Base-by-base conservation (phyloP, 2,113 vertebrate species). In the Atrichornis clamosus region DNA sequence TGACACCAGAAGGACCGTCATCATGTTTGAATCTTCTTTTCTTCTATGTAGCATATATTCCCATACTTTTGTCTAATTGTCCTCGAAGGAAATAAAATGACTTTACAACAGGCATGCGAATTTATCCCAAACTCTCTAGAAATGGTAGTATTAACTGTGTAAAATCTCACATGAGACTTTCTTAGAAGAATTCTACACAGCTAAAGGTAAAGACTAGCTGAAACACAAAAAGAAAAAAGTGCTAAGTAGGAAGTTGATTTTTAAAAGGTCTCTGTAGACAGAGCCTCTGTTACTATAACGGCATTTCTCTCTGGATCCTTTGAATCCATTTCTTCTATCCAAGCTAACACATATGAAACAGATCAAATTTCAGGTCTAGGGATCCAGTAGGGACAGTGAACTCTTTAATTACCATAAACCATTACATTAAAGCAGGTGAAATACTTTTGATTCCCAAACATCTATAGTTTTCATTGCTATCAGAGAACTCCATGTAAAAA, bases 21-120 rank as follows among this genome's bases (percentile, higher is more conserved):
- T 56, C 23, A 56, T 49, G 4, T 46, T 58, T 65, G n/a, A n/a
- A 27, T 80, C 6, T 53, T 67, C 27, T 80, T 69, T 78, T 60
- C 11, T 76, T 79, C 30, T 46, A 23, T 41, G 58, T n/a, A 78
- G 13, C 5, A n/a, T 60, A 20, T 58, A 67, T 74, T 65, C 32
- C 37, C 44, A 4, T 42, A 8, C 49, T 84, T 81, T 87, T 84
- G 6, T 46, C n/a, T 35, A 65, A 32, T 58, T 91, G 89, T 89
- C 28, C 50, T 60, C 32, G 46, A 58, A 70, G 47, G 9, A 82
- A 49, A 77, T 21, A 35, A 84, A 68, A 81, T 37, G 0, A 35
- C 37, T 64, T 81, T 42, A 63, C 24, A 81, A 53, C 9, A 78
- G 46, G 6, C 10, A 11, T 2, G 1, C 2, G 0, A 0, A 8